Evolutionary conservation across 1,140 invertebrate genomes (phyloP).

Genomic region (Lethocerus indicus): DNA sequence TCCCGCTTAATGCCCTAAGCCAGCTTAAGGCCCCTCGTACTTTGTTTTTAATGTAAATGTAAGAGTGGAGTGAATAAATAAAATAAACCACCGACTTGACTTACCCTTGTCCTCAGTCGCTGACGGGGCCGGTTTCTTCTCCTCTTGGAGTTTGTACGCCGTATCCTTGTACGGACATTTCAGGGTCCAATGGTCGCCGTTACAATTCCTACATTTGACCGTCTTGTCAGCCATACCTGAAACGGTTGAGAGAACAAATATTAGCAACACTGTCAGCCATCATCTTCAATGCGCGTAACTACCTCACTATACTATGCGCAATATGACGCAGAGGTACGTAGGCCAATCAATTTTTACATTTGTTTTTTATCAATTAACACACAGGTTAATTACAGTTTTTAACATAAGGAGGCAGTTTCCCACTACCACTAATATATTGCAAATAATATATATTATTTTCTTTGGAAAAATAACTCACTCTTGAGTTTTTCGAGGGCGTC

Average conservation of each 20-base stretch:
- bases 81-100: neutral
- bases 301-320: no score
- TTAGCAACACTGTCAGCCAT: no score
- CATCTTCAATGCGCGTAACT: no score
- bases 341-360: no score
- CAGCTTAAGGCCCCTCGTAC: no score
- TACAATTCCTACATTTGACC: slow-evolving; percentile 87
- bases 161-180: slow-evolving; percentile 95
- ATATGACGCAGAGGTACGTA: no score
- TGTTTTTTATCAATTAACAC: no score
- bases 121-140: slow-evolving; percentile 2
- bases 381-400: no score
- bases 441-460: no score
- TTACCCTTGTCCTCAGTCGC: slow-evolving; percentile 10
- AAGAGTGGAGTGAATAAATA: neutral
- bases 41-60: neutral
- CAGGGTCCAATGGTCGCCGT: slow-evolving; percentile 92
- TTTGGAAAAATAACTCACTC: slow-evolving; percentile 19
- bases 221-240: slow-evolving; percentile 42
- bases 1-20: no score
- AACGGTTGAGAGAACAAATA: neutral
- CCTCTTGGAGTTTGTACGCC: slow-evolving; percentile 38
- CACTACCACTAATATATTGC: no score
- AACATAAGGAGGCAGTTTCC: no score
- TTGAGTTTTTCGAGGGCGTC: slow-evolving; percentile 62